phyloP scores from a whole-genome alignment of 2,113 vertebrate genomes.

The Nesoenas mayeri region DNA sequence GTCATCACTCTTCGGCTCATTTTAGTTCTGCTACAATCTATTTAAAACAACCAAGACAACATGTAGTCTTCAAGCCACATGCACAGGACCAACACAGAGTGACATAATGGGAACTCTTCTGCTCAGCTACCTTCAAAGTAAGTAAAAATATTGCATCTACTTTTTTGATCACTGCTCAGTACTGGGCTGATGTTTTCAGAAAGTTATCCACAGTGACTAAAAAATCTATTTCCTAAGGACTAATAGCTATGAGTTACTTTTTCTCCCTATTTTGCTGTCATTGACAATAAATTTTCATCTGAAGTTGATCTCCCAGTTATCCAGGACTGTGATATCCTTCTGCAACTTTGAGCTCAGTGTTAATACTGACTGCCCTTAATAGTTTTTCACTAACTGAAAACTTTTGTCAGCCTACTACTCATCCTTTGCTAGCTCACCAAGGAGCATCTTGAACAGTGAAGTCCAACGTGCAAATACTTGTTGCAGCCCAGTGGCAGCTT shows the following conservation, averaged over 20 bases:
- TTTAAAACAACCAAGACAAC: not conserved
- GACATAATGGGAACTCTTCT: constrained; percentile 23
- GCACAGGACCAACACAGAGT: not conserved
- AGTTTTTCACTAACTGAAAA: not conserved
- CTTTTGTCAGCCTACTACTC: not conserved
- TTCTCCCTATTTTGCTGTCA: not conserved
- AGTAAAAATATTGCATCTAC: not conserved
- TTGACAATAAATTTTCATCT: constrained; percentile 6
- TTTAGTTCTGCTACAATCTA: not conserved
- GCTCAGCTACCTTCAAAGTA: not conserved
- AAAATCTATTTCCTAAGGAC: not conserved
- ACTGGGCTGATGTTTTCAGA: not conserved
- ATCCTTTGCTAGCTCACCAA: not conserved
- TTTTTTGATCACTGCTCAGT: constrained; percentile 1
- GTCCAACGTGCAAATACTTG: not conserved
- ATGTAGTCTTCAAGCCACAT: not conserved
- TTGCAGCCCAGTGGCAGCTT: not conserved
- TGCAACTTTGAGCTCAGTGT: not conserved
- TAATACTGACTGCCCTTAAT: not conserved
- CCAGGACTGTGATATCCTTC: not conserved
- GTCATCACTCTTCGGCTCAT: not conserved
- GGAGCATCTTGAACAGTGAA: not conserved
- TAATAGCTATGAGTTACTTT: not conserved
- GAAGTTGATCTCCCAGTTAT: not conserved
- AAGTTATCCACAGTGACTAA: not conserved